phyloP scores from a whole-genome alignment of 2,113 vertebrate genomes.

The Suricata suricatta region DNA sequence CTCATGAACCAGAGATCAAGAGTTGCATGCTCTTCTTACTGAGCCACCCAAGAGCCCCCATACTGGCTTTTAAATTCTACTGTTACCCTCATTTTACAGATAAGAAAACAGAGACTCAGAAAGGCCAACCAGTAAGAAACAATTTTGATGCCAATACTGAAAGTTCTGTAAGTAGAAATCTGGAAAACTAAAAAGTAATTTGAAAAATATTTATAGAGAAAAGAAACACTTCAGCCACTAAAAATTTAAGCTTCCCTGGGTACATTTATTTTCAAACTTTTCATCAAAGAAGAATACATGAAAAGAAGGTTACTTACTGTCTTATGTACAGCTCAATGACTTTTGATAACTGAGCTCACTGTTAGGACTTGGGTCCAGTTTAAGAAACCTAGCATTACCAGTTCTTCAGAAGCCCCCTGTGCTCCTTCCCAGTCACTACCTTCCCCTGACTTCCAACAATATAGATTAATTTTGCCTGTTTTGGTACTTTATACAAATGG shows the following conservation, averaged over 20 bases:
- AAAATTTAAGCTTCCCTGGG: not conserved
- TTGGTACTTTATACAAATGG: not conserved
- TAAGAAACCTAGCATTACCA: not conserved
- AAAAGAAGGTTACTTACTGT: not conserved
- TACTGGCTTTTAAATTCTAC: not conserved
- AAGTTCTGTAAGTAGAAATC: conserved; percentile 1
- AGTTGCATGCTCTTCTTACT: not conserved
- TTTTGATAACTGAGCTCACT: not conserved
- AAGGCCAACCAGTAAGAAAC: not conserved
- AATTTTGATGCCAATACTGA: not conserved
- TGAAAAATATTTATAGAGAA: not conserved
- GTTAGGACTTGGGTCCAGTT: not conserved
- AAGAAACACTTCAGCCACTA: not conserved
- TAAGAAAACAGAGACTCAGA: not conserved
- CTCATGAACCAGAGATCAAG: not conserved
- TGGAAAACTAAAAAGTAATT: not conserved
- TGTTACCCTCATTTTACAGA: not conserved
- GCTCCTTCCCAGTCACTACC: not conserved
- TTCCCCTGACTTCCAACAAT: not conserved
- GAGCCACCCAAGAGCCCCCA: not conserved
- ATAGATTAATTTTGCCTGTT: not conserved
- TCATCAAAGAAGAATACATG: not conserved
- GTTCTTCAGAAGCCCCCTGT: not conserved
- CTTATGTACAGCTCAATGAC: not conserved
- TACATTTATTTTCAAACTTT: not conserved